These are phyloP conservation scores for Rhamnusium bicolor DNA, from an alignment of 2,888 invertebrate genomes.

Conservation along the genomic window DNA sequence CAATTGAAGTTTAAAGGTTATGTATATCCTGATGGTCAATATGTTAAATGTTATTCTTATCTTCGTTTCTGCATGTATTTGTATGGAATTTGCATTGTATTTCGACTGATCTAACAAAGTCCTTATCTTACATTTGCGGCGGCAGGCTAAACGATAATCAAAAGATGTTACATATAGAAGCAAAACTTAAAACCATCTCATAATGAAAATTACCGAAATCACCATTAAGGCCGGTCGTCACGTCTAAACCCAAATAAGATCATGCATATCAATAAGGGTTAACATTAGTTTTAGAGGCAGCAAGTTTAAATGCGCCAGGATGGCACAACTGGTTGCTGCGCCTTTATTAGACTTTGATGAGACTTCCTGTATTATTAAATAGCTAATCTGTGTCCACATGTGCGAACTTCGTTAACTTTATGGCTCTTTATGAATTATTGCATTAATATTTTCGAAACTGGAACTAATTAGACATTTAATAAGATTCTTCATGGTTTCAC, in stretches of 20 bases:
- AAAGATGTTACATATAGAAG: not conserved
- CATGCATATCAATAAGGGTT: conserved; percentile 26
- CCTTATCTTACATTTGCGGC: not conserved
- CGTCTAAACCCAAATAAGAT: conserved; percentile 25
- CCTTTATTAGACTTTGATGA: conserved; percentile 42
- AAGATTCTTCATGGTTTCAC: not conserved
- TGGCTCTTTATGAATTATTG: conserved; percentile 39
- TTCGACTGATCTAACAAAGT: not conserved
- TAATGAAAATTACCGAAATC: conserved; percentile 16
- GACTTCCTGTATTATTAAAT: conserved; percentile 44
- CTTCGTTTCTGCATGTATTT: too few relatives aligned
- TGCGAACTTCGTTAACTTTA: conserved; percentile 49
- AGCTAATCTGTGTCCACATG: conserved; percentile 45
- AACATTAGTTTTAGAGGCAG: conserved; percentile 19
- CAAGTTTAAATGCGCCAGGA: conserved; percentile 11
- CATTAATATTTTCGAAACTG: conserved; percentile 22
- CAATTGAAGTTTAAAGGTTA: too few relatives aligned
- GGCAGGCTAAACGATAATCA: not conserved
- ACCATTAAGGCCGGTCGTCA: conserved; percentile 23
- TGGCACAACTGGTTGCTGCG: conserved; percentile 33
- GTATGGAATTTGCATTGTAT: not conserved
- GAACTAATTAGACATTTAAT: conserved; percentile 9
- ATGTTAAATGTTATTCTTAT: too few relatives aligned
- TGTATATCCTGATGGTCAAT: too few relatives aligned
- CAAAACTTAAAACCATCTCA: conserved; percentile 2